A percentile compares a stretch with the other conserved stretches of the same genome.
Evolutionary conservation across 1,140 invertebrate genomes (phyloP).

Genomic region (Sycophaga agraensis): DNA sequence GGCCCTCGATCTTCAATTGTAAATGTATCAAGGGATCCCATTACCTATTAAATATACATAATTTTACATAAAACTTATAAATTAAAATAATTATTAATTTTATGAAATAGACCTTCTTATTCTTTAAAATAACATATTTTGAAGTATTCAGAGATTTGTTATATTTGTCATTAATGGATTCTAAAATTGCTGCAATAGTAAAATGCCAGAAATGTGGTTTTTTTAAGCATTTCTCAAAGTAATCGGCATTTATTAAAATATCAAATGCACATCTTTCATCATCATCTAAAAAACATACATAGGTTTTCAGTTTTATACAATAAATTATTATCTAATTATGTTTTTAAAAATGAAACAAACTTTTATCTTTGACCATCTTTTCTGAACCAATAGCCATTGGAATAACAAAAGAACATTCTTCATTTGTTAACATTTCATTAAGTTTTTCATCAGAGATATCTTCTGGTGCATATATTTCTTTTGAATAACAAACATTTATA

Average conservation of each 20-base stretch:
- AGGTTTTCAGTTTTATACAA: not conserved
- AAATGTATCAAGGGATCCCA: slow-evolving; percentile 74
- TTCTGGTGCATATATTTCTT: slow-evolving; percentile 75
- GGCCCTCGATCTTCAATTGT: slow-evolving; percentile 68
- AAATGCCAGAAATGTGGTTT: slow-evolving; percentile 45
- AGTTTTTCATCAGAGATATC: slow-evolving; percentile 79
- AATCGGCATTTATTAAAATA: slow-evolving; percentile 48
- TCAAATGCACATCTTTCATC: slow-evolving; percentile 43
- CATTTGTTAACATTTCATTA: slow-evolving; percentile 63
- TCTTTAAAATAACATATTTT: slow-evolving; percentile 63
- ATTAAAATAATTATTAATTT: slow-evolving; percentile 57
- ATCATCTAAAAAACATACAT: slow-evolving; percentile 37
- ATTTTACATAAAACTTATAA: not conserved
- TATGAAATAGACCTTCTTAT: slow-evolving; percentile 63
- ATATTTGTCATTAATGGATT: slow-evolving; percentile 46
- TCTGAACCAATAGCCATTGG: slow-evolving; percentile 87
- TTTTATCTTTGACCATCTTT: slow-evolving; percentile 75
- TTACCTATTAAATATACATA: slow-evolving; percentile 42
- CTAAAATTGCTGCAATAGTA: slow-evolving; percentile 45
- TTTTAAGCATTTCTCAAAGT: slow-evolving; percentile 47
- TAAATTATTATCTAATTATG: not conserved
- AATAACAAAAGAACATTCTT: slow-evolving; percentile 72
- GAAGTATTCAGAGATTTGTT: slow-evolving; percentile 38
- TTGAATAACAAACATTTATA: slow-evolving; percentile 76
- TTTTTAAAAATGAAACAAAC: slow-evolving; percentile 31